Evolutionary conservation across 2,888 invertebrate genomes (phyloP).

Genomic region (Cephus runcator): DNA sequence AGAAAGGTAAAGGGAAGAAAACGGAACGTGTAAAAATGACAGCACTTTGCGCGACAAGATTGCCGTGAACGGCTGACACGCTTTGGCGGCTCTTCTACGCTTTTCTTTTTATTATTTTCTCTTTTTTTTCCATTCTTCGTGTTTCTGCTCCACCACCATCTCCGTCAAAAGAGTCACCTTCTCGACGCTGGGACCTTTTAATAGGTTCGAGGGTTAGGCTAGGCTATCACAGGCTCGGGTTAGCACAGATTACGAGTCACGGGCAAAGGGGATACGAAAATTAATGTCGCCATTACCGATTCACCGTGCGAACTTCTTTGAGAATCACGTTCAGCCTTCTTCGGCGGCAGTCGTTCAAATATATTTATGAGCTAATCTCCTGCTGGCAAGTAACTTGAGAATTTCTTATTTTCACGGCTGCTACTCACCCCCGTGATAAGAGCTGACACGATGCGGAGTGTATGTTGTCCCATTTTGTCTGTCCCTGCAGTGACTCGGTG

Average conservation of each 20-base stretch:
- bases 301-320: neutral
- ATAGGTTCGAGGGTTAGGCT: neutral
- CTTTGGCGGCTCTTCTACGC: slow-evolving; percentile 6
- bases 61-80: slow-evolving; percentile 17
- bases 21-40: slow-evolving; percentile 27
- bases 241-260: neutral
- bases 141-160: neutral
- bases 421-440: slow-evolving; percentile 58
- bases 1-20: neutral
- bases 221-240: neutral
- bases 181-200: neutral
- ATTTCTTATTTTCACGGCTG: neutral
- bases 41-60: slow-evolving; percentile 23
- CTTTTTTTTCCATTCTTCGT: neutral
- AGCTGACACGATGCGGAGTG: slow-evolving; percentile 54
- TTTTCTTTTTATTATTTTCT: slow-evolving; percentile 2
- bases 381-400: neutral
- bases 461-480: slow-evolving; percentile 50
- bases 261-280: neutral
- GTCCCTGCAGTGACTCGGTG: slow-evolving; percentile 54
- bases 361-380: neutral
- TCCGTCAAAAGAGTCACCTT: neutral
- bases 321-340: neutral
- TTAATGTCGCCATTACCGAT: neutral
- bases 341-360: neutral